phyloP scores from a whole-genome alignment of 2,113 vertebrate genomes.

The Corythaeola cristata region DNA sequence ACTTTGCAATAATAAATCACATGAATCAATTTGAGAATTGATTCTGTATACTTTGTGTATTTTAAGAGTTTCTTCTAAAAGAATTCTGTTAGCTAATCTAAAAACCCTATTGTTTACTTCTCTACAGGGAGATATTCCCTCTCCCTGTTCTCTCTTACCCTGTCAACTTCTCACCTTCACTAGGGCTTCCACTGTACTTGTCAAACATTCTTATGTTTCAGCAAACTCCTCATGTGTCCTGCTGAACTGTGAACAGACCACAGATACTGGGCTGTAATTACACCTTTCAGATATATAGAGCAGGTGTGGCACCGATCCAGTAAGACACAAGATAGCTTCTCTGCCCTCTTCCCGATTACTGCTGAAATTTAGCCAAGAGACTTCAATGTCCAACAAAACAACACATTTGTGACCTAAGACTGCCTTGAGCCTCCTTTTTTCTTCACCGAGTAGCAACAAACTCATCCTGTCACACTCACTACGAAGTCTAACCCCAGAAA shows the following conservation, averaged over 20 bases:
- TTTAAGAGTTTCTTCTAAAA: not conserved
- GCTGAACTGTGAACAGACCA: conserved; percentile 6
- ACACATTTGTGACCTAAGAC: not conserved
- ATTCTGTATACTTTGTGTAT: not conserved
- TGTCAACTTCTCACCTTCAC: conserved; percentile 15
- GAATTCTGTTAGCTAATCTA: not conserved
- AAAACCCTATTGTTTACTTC: not conserved
- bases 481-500: not conserved
- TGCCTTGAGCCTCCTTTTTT: not conserved
- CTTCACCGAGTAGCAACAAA: not conserved
- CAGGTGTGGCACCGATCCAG: not conserved
- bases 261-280: not conserved
- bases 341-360: not conserved
- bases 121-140: not conserved
- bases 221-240: not conserved
- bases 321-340: not conserved
- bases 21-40: not conserved
- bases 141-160: not conserved
- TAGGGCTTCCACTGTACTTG: not conserved
- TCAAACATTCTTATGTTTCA: conserved; percentile 9
- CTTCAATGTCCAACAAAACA: not conserved
- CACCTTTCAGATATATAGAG: not conserved
- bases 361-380: not conserved
- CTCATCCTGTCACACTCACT: not conserved
- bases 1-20: not conserved